These are phyloP conservation scores for Dugesia japonica DNA, from an alignment of 2,888 invertebrate genomes.

Conservation along the genomic window DNA sequence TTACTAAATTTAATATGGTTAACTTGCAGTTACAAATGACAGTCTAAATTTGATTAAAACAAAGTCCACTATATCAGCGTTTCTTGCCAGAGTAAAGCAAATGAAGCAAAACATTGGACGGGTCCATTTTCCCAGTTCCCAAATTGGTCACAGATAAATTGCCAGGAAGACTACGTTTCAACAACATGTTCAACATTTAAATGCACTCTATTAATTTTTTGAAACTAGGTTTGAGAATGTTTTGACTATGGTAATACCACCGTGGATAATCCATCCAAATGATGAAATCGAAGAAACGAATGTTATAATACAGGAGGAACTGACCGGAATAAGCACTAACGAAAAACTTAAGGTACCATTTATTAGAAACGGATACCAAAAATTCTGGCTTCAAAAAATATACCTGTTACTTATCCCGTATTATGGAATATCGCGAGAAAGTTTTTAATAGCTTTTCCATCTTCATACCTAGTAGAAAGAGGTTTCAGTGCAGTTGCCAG, in stretches of 20 bases:
- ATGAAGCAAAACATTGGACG: not conserved
- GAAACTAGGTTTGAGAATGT: not conserved
- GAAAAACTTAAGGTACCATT: too few relatives aligned
- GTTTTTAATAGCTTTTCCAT: too few relatives aligned
- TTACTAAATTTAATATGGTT: not conserved
- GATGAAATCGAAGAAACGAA: too few relatives aligned
- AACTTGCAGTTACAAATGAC: slow-evolving; percentile 1
- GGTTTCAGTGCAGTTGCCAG: too few relatives aligned
- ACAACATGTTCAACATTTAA: not conserved
- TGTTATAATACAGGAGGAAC: too few relatives aligned
- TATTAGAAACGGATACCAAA: too few relatives aligned
- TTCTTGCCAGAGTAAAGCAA: not conserved
- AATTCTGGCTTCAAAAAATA: too few relatives aligned
- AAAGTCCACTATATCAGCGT: not conserved
- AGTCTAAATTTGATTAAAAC: slow-evolving; percentile 5
- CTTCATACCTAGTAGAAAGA: too few relatives aligned
- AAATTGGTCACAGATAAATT: not conserved
- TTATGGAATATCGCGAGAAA: too few relatives aligned
- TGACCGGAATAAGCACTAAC: too few relatives aligned
- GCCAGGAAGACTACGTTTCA: not conserved
- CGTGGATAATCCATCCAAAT: too few relatives aligned
- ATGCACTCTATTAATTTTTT: not conserved
- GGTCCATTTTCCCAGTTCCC: not conserved
- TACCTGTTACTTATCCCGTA: too few relatives aligned
- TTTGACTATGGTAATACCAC: slow-evolving; percentile 3